Conservation (phyloP, 2,888 invertebrate genomes). For the Drepanosiphum platanoidis region DNA sequence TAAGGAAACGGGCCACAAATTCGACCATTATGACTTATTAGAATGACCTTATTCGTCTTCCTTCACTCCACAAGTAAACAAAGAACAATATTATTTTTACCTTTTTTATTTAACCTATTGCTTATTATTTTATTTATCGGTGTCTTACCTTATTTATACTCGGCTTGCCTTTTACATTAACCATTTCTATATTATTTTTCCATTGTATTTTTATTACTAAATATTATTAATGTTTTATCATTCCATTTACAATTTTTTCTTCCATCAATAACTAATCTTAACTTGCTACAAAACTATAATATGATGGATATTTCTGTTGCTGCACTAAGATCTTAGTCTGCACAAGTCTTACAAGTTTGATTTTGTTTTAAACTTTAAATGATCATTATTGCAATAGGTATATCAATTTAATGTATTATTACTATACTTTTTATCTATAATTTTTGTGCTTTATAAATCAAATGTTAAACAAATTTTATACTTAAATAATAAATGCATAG, state of each 20-base stretch:
- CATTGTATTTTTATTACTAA: background rate
- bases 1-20: constrained; percentile 41
- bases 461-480: background rate
- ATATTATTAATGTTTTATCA: background rate
- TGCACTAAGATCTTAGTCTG: background rate
- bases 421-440: background rate
- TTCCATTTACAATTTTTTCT: background rate
- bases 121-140: background rate
- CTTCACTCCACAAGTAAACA: constrained; percentile 38
- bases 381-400: background rate
- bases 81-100: constrained; percentile 22
- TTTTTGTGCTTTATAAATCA: background rate
- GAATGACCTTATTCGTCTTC: constrained; percentile 41
- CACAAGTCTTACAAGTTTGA: background rate
- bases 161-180: background rate
- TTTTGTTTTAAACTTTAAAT: background rate
- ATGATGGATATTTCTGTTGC: background rate
- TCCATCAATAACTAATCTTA: background rate
- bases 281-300: background rate
- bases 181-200: background rate
- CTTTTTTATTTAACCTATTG: background rate
- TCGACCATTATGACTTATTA: constrained; percentile 30
- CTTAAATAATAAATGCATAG: no score
- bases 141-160: background rate
- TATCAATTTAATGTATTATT: background rate